Conservation (phyloP, 2,888 invertebrate species). For the Willowsia nigromaculata region DNA sequence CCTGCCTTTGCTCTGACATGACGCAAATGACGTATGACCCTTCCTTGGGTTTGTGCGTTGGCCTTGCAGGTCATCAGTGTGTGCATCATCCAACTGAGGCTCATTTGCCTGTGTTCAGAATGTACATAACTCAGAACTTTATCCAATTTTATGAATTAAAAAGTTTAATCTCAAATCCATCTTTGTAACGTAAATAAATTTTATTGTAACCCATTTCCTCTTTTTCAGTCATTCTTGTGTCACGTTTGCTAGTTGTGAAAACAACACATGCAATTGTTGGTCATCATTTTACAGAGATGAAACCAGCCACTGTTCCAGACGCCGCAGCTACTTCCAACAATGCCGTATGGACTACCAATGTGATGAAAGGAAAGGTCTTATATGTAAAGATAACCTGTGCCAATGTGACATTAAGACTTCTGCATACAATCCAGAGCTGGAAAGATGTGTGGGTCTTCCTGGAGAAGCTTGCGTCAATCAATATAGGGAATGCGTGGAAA, state of each 20-base stretch:
- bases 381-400: constrained; percentile 67
- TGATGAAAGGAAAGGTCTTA: constrained; percentile 66
- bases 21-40: constrained; percentile 67
- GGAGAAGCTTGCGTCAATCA: constrained; percentile 68
- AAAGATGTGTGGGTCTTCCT: constrained; percentile 71
- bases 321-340: constrained; percentile 61
- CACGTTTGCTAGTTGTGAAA: constrained; percentile 69
- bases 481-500: constrained; percentile 72
- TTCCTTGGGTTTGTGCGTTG: constrained; percentile 67
- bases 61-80: constrained; percentile 66
- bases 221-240: constrained; percentile 60
- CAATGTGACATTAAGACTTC: constrained; percentile 51
- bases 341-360: constrained; percentile 68
- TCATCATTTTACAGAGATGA: constrained; percentile 70
- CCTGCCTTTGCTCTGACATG: constrained; percentile 71
- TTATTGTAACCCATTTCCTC: too few species aligned
- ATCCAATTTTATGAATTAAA: too few species aligned
- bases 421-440: constrained; percentile 65
- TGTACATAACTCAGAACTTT: too few species aligned
- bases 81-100: constrained; percentile 67
- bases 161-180: too few species aligned
- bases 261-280: constrained; percentile 68
- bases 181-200: too few species aligned
- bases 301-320: constrained; percentile 60
- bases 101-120: too few species aligned